Base-by-base conservation (phyloP, 1,140 invertebrate genomes). In the Drosophila pseudoobscura region DNA sequence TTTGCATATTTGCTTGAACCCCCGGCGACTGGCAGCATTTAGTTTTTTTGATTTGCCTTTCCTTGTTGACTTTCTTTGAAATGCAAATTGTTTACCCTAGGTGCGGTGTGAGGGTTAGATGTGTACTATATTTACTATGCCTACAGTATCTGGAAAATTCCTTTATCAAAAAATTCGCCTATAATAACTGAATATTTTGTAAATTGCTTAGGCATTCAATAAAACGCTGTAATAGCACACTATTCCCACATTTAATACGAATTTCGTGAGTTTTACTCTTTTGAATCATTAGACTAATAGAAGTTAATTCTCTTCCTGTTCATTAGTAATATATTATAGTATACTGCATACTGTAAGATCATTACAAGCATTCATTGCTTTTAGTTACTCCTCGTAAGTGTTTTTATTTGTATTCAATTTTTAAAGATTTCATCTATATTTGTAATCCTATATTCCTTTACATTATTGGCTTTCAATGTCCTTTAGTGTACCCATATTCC, bases 1-100 rank as follows among this genome's bases (percentile, higher is more conserved):
- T 59, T 64, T 60, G 43, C 64, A 74, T 74, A 64, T 44, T 39
- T 24, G 47, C 17, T 17, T 74, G 29, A 72, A 75, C 60, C 52
- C 60, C 3, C 11, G 35, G 35, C 43, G 49, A 43, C 45, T 39
- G 66, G 4, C 24, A 5, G 24, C 7, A 9, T 31, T 31, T 57
- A 24, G 24, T 41, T 57, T 17, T 17, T 56, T 46, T 56, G 44
- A 26, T 26, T 7, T 20, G 26, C 22, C 22, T 39, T 29, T 50
- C 51, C 41, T 20, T 53, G 50, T 56, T 45, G 6, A 39, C 7
- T 51, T 29, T 43, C n/a, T 20, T 22, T 15, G 47, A 24, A 46
- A 64, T 46, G 35, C 43, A 64, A 56, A 57, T 55, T 51, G 53
- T 74, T 74, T 57, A 24, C 41, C 9, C 31, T 15, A 8, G 13